These are phyloP conservation scores for Pissodes strobi DNA, from an alignment of 1,140 invertebrate species.

Conservation along the genomic window DNA sequence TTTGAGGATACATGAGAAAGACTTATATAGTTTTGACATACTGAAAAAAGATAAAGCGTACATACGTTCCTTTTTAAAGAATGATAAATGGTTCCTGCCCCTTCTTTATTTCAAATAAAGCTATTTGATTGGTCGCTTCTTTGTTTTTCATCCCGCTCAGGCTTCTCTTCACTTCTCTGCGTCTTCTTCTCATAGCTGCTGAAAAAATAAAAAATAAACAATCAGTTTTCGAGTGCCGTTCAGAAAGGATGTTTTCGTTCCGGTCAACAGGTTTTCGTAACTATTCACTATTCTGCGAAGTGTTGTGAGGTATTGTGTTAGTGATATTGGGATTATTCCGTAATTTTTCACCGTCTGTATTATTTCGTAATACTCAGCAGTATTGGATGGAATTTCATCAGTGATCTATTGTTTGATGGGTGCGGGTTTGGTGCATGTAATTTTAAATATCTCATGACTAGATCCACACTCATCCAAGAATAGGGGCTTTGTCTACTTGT, in stretches of 20 bases:
- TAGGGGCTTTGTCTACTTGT: conserved; percentile 21
- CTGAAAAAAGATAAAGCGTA: no score
- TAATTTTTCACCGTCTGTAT: neutral
- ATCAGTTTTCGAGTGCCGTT: conserved; percentile 10
- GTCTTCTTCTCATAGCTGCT: no score
- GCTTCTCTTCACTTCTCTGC: neutral
- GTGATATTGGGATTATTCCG: neutral
- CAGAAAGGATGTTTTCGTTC: neutral
- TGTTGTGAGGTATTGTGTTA: neutral
- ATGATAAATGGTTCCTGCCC: no score
- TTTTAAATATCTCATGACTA: conserved; percentile 49
- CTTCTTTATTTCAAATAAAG: neutral
- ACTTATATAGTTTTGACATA: no score
- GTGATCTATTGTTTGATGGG: conserved; percentile 47
- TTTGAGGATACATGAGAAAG: no score
- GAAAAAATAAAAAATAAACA: conserved; percentile 30
- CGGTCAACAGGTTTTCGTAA: neutral
- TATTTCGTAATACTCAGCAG: neutral
- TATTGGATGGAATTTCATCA: no score
- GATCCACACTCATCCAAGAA: conserved; percentile 56
- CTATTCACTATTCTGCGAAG: neutral
- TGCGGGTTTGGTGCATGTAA: conserved; percentile 54
- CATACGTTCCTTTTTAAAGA: no score
- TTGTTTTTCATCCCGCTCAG: neutral
- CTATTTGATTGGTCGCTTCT: neutral